Conservation (phyloP, 2,888 invertebrate species). For the Polymixis lichenea region DNA sequence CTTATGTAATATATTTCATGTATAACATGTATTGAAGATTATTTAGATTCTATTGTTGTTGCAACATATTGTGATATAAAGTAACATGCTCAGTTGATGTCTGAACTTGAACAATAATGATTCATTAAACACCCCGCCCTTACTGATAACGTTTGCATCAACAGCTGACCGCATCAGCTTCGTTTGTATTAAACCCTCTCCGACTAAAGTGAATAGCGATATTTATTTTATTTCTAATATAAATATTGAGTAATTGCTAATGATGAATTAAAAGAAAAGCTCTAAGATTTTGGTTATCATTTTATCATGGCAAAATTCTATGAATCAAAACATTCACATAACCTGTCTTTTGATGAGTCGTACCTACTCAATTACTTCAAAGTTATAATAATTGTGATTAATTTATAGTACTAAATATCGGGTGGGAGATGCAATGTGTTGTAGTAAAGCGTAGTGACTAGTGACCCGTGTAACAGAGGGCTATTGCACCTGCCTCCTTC, state of each 20-base stretch:
- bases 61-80: slow-evolving; percentile 24
- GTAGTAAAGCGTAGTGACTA: slow-evolving; percentile 66
- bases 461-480: slow-evolving; percentile 85
- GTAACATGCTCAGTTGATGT: slow-evolving; percentile 22
- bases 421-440: slow-evolving; percentile 67
- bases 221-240: not conserved
- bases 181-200: slow-evolving; percentile 14
- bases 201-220: not conserved
- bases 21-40: not conserved
- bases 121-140: slow-evolving; percentile 65
- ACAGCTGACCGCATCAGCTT: slow-evolving; percentile 56
- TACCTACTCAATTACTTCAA: not conserved
- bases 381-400: slow-evolving; percentile 47
- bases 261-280: not conserved
- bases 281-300: not conserved
- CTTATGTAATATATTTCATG: not conserved
- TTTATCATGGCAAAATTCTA: not conserved
- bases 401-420: slow-evolving; percentile 55
- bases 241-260: not conserved
- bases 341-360: not conserved
- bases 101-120: slow-evolving; percentile 69
- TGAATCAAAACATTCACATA: not conserved
- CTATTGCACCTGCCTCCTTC: slow-evolving; percentile 84
- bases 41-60: slow-evolving; percentile 6
- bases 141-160: slow-evolving; percentile 40